Evolutionary conservation across 2,888 invertebrate genomes (phyloP), one percentile per base, ranked within the genome.

Genomic region (Polymixis lichenea): DNA sequence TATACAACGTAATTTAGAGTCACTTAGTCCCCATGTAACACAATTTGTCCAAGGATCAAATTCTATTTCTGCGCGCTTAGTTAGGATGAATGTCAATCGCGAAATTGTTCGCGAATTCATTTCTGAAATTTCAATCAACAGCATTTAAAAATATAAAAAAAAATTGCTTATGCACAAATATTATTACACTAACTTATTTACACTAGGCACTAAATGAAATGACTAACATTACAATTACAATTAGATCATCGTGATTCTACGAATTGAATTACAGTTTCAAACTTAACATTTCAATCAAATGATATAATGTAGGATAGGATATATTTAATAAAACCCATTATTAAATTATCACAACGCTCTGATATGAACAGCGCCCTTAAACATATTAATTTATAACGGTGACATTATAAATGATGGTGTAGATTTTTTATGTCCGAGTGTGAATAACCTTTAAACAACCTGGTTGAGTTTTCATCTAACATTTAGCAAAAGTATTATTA

Each of bases 1-100:
- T 77, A 49, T 78, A 82, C 81, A 64, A 51, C 69, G 80, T 68
- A 77, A 87, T 88, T 86, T 84, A 82, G 65, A 83, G 81, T 78
- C 84, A 68, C 82, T 86, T 78, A 73, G 70, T 67, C 56, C 74
- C 67, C 56, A 76, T 75, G 67, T 49, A 77, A 51, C 58, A 73
- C 77, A 75, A 82, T 84, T 80, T 68, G 75, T 84, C 77, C 84
- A 79, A 76, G 84, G 84, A 81, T 75, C 64, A 60, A 75, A 72
- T 81, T 84, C 74, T 82, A 88, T 84, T 80, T 87, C 67, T 61
- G 66, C 60, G 19, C 67, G 43, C 60, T 58, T 62, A 53, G 28
- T 56, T 56, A 56, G 38, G 25, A 66, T 73, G 32, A 49, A 60
- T 64, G 51, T 65, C 28, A 43, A 66, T 74, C 32, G 51, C 56